Percentiles rank a stretch among this genome's conserved stretches.
These are phyloP conservation scores for Dunckerocampus dactyliophorus DNA, from an alignment of 2,113 vertebrate genomes.

Conservation along the genomic window DNA sequence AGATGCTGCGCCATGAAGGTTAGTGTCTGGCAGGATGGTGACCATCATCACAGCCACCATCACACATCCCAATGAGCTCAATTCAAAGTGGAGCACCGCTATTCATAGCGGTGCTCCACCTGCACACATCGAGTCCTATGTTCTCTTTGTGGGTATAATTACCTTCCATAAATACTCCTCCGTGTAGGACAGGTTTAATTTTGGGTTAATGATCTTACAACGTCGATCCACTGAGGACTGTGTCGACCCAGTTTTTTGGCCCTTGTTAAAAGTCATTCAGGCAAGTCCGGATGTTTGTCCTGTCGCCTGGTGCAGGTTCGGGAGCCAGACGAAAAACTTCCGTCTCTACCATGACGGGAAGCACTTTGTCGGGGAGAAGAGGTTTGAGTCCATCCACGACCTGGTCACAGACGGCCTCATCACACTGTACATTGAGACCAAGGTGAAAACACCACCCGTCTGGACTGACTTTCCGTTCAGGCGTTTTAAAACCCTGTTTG, in stretches of 20 bases:
- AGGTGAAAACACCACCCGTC: conserved; percentile 65
- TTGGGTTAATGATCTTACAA: conserved; percentile 59
- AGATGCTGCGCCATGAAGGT: background rate
- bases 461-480: background rate
- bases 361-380: conserved; percentile 96
- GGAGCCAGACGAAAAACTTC: conserved; percentile 94
- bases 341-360: conserved; percentile 96
- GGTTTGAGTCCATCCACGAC: conserved; percentile 95
- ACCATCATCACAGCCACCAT: conserved; percentile 21
- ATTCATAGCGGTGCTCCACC: conserved; percentile 53
- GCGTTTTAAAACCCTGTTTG: conserved; percentile 16
- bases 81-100: conserved; percentile 29
- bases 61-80: conserved; percentile 42
- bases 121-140: conserved; percentile 9
- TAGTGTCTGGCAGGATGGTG: background rate
- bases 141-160: conserved; percentile 49
- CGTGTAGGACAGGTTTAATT: conserved; percentile 50
- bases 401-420: conserved; percentile 97
- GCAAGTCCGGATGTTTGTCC: background rate
- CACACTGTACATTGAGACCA: conserved; percentile 94
- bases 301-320: conserved; percentile 76
- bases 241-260: conserved; percentile 42
- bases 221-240: conserved; percentile 25
- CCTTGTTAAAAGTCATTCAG: background rate
- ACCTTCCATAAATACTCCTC: conserved; percentile 60